Conservation (phyloP, 1,140 invertebrate species). For the Papilio dardanus region DNA sequence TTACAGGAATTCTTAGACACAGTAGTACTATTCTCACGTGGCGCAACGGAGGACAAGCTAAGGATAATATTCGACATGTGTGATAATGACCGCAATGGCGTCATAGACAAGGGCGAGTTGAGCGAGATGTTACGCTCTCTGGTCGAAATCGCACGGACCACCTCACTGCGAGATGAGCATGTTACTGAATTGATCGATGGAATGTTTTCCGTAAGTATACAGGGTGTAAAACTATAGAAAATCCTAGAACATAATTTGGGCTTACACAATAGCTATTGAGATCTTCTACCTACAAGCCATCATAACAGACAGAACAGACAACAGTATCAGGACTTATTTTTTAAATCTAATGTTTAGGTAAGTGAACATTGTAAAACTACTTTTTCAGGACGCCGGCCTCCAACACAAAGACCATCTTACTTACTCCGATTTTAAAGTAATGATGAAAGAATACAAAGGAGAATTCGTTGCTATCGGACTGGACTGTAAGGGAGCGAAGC, state of each 20-base stretch:
- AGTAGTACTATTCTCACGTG: slow-evolving; percentile 94
- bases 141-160: slow-evolving; percentile 97
- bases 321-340: too few species aligned
- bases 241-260: too few species aligned
- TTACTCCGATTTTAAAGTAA: slow-evolving; percentile 97
- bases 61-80: slow-evolving; percentile 99
- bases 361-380: slow-evolving; percentile 19
- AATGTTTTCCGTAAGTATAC: slow-evolving; percentile 93
- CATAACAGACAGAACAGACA: too few species aligned
- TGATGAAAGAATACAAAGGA: slow-evolving; percentile 98
- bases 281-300: too few species aligned
- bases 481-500: slow-evolving; percentile 97
- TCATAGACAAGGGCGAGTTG: slow-evolving; percentile 97
- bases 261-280: too few species aligned
- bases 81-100: slow-evolving; percentile 97
- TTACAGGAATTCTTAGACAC: slow-evolving; percentile 96
- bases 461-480: slow-evolving; percentile 98
- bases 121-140: slow-evolving; percentile 97
- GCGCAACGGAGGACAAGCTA: slow-evolving; percentile 97
- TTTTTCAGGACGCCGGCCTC: slow-evolving; percentile 91
- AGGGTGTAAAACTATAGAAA: too few species aligned
- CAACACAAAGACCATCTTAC: slow-evolving; percentile 95
- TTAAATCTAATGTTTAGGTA: too few species aligned
- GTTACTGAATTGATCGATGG: slow-evolving; percentile 96
- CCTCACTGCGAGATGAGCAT: slow-evolving; percentile 93